Evolutionary conservation across 2,113 vertebrate genomes (phyloP), one percentile per base, ranked within the genome.

Genomic region (Manacus vitellinus): DNA sequence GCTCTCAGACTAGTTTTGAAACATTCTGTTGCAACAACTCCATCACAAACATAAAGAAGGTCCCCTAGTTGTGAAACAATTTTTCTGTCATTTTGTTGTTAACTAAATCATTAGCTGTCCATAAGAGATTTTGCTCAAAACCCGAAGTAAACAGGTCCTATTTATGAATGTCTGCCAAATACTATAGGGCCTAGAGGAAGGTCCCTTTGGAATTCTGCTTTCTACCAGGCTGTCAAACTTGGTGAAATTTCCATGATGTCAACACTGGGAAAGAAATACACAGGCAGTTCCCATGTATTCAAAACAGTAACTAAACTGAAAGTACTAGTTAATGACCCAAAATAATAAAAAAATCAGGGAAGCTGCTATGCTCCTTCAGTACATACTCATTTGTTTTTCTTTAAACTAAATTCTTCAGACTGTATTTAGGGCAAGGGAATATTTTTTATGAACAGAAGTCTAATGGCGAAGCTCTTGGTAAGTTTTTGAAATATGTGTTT

Each of bases 241-340:
- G 56, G 54, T 91, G 84, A 77, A 71, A 94, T 94, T 94, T 96
- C 93, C 30, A 0, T 96, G 58, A 94, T 92, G 89, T 95, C 93
- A 96, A 39, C 89, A 90, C 81, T 94, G 96, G 86, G 94, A 95
- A 96, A 96, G 68, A 88, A 93, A 89, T 88, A 77, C 54, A 70
- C 10, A 68, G 74, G 78, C 93, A 85, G 88, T 96, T 97, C 95
- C 87, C 97, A 95, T 81, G 91, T 76, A 94, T 94, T 77, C 62
- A 92, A 78, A 94, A 77, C 39, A 86, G 51, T 78, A 77, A 88
- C 72, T 87, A 65, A 74, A 90, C 72, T 54, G 61, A 51, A 94
- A 82, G 58, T 66, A 88, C 46, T 61, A 91, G 47, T 24, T 51
- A 39, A 70, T 88, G n/a, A 61, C 35, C 16, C 23, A 8, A 43